These are phyloP conservation scores for Nothura maculosa DNA, from an alignment of 2,797 vertebrate genomes.

Conservation along the genomic window DNA sequence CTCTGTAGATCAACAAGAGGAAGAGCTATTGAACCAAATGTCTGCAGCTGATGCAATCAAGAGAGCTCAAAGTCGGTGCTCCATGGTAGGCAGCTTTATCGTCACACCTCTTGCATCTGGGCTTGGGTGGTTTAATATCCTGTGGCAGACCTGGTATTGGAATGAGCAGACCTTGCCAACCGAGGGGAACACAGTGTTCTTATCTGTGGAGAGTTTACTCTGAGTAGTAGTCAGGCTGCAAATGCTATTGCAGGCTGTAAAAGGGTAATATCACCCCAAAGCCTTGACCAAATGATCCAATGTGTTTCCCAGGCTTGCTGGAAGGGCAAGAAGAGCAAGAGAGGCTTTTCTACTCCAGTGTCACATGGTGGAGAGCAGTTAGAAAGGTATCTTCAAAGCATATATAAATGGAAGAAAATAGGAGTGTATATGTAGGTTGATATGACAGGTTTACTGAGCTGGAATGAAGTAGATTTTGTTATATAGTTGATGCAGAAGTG, in stretches of 20 bases:
- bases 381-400: neutral
- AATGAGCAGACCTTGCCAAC: neutral
- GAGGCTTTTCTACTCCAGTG: neutral
- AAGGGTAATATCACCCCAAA: neutral
- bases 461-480: neutral
- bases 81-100: slow-evolving; percentile 74
- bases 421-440: neutral
- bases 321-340: neutral
- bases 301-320: neutral
- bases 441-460: neutral
- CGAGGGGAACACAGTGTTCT: neutral
- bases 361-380: neutral
- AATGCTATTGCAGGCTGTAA: neutral
- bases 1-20: slow-evolving; percentile 81
- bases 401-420: neutral
- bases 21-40: slow-evolving; percentile 82
- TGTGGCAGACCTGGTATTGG: neutral
- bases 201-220: neutral
- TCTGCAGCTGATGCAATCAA: slow-evolving; percentile 82
- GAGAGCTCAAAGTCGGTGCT: slow-evolving; percentile 80
- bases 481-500: neutral
- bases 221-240: neutral
- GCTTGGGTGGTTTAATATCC: neutral
- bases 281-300: neutral
- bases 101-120: neutral